Percentiles rank a stretch among this genome's conserved stretches.
Conservation (phyloP, 1,140 invertebrate genomes). For the Dryas iulia region DNA sequence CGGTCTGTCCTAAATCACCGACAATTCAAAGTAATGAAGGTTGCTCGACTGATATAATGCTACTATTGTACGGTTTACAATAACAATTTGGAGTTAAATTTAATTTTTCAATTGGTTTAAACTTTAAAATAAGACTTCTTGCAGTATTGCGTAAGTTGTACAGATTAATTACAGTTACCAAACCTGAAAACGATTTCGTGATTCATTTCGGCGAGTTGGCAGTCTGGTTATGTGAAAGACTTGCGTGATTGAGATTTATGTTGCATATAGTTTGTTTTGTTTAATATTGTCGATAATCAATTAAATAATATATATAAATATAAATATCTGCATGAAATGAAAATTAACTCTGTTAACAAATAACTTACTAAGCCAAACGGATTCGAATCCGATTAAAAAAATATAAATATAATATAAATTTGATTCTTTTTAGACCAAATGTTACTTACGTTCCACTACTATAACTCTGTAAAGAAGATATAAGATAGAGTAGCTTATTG, state of each 20-base stretch:
- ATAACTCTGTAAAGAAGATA: no score
- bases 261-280: not conserved
- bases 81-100: not conserved
- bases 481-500: no score
- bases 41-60: not conserved
- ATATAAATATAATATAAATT: no score
- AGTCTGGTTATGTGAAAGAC: not conserved
- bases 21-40: not conserved
- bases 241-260: not conserved
- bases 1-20: not conserved
- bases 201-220: not conserved
- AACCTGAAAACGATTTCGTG: constrained; percentile 1
- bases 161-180: not conserved
- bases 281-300: not conserved
- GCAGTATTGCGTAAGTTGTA: not conserved
- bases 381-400: no score
- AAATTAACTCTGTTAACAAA: no score
- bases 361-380: no score
- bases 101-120: not conserved
- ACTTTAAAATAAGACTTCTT: not conserved
- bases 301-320: no score
- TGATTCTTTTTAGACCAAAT: no score
- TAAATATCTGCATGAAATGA: no score
- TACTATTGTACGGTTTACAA: not conserved
- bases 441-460: no score